phyloP scores from a whole-genome alignment of 2,888 invertebrate genomes.

The Kryphioiulus occultus region DNA sequence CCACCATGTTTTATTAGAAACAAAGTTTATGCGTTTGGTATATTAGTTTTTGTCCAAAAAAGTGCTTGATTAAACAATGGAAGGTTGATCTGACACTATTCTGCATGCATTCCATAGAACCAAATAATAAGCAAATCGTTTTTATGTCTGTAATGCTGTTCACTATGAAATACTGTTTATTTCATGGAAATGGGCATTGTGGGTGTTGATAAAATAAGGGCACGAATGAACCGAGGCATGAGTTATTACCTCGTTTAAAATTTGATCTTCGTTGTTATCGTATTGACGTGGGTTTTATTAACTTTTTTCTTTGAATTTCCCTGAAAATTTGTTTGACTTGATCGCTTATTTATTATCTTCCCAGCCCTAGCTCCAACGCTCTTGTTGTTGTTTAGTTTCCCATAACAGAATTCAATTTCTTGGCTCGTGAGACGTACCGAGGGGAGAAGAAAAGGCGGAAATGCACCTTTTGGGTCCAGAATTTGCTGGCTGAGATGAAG shows the following conservation, averaged over 20 bases:
- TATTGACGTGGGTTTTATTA: constrained; percentile 7
- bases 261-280: not conserved
- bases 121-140: not conserved
- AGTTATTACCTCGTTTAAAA: not conserved
- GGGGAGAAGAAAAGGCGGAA: not conserved
- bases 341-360: constrained; percentile 24
- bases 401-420: constrained; percentile 31
- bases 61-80: too few species aligned
- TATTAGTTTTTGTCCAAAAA: too few species aligned
- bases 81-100: too few species aligned
- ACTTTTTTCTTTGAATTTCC: not conserved
- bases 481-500: not conserved
- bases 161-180: not conserved
- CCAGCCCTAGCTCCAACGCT: not conserved
- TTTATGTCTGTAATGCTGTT: not conserved
- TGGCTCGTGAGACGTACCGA: not conserved
- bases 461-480: constrained; percentile 1
- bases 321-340: not conserved
- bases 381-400: constrained; percentile 28
- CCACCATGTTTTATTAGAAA: too few species aligned
- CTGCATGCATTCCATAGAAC: too few species aligned
- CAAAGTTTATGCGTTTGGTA: too few species aligned
- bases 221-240: not conserved
- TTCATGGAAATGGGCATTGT: not conserved
- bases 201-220: not conserved